Evolutionary conservation across 2,888 invertebrate species (phyloP).

Genomic region (Hedychridium roseum): DNA sequence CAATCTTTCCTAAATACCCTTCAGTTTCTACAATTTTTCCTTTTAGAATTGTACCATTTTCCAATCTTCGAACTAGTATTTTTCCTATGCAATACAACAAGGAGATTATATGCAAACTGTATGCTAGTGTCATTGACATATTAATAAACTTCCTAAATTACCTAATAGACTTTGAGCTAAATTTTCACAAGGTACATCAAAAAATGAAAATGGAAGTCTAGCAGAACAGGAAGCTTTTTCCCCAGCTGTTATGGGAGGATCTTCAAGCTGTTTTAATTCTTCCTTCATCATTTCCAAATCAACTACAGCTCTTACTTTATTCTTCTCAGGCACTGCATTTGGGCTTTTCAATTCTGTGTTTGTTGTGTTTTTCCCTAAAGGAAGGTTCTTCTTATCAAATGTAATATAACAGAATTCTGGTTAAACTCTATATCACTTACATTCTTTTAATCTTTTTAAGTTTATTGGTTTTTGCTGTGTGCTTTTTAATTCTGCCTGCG

Average conservation of each 20-base stretch:
- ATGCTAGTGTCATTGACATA: too few species aligned
- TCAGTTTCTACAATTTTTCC: slow-evolving; percentile 79
- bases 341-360: slow-evolving; percentile 10
- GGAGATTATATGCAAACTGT: too few species aligned
- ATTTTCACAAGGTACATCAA: slow-evolving; percentile 62
- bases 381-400: neutral
- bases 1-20: slow-evolving; percentile 73
- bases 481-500: neutral
- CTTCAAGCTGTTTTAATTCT: slow-evolving; percentile 55
- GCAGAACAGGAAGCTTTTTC: slow-evolving; percentile 47
- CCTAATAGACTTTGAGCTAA: slow-evolving; percentile 69
- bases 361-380: slow-evolving; percentile 17
- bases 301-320: slow-evolving; percentile 34
- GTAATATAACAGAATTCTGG: neutral
- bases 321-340: slow-evolving; percentile 18
- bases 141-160: slow-evolving; percentile 23
- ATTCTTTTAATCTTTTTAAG: slow-evolving; percentile 23
- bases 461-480: neutral
- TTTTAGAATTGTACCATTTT: slow-evolving; percentile 66
- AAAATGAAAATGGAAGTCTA: slow-evolving; percentile 59
- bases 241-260: slow-evolving; percentile 51
- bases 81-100: slow-evolving; percentile 63
- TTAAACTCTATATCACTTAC: neutral
- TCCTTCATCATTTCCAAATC: slow-evolving; percentile 45
- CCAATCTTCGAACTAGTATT: slow-evolving; percentile 68